Percentiles rank a stretch among this genome's conserved stretches.
Evolutionary conservation across 64 coral and sea anemone genomes (phyloP).

Genomic region (Actinia equina): DNA sequence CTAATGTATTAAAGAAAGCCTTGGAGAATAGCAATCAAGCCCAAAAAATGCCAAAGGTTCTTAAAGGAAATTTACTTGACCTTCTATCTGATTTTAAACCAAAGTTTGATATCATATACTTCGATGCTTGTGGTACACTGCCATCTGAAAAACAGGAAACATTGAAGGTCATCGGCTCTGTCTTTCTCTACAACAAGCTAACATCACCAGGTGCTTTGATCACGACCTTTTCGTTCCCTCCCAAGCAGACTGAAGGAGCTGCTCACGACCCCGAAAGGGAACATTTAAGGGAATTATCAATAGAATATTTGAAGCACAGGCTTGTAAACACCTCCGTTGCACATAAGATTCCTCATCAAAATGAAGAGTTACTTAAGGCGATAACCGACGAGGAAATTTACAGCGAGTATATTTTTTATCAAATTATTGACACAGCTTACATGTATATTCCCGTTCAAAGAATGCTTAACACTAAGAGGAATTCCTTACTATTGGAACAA

Average conservation of each 20-base stretch:
- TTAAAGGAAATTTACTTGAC: constrained; percentile 31
- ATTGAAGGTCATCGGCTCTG: constrained; percentile 16
- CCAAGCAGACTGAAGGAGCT: not conserved
- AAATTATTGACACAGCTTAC: constrained; percentile 40
- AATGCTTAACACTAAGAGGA: constrained; percentile 34
- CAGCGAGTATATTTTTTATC: constrained; percentile 31
- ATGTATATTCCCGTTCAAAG: constrained; percentile 33
- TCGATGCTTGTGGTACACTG: constrained; percentile 30
- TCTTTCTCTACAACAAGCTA: constrained; percentile 42
- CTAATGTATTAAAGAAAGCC: not conserved
- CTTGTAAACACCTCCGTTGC: not conserved
- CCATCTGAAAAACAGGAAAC: constrained; percentile 14
- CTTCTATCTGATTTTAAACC: constrained; percentile 30
- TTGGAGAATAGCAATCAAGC: not conserved
- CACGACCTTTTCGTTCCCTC: constrained; percentile 59
- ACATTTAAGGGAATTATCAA: not conserved
- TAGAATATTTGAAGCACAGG: constrained; percentile 27
- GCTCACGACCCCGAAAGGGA: constrained; percentile 2
- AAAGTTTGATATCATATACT: constrained; percentile 68
- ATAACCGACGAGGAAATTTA: constrained; percentile 31
- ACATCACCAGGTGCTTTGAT: constrained; percentile 51
- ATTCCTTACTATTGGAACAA: too few relatives aligned
- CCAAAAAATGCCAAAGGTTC: not conserved
- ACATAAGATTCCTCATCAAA: not conserved
- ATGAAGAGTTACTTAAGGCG: not conserved